Evolutionary conservation across 2,797 vertebrate species (phyloP), one percentile per base, ranked within the genome.

Genomic region (Trichosurus vulpecula): DNA sequence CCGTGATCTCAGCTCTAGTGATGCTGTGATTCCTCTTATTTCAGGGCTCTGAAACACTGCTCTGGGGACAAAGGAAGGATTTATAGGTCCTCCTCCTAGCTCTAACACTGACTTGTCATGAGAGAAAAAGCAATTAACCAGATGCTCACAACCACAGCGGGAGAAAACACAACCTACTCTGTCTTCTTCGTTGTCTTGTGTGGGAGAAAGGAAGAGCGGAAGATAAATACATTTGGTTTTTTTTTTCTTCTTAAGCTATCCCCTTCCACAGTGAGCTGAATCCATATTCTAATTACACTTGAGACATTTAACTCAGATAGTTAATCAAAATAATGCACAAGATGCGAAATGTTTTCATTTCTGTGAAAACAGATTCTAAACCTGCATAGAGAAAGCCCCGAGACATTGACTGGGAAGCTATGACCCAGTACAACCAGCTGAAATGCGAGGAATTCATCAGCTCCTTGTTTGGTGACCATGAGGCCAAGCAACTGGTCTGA

Each of bases 201-300:
- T 8, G 90, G 30, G 74, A 90, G 11, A 93, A 74, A 92, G 41
- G n/a, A 92, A 81, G 52, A 81, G 74, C n/a, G 2, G 27, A 4
- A 54, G 12, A 74, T 66, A 93, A 74, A 94, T 81, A 92, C 81
- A 52, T 54, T 51, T n/a, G 90, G 54, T 35, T 14, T 52, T 51
- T n/a, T 89, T 92, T 92, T 91, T 52, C 57, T 94, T 94, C 53
- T 81, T 93, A 55, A 94, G 54, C 52, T 61, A 94, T 47, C 91
- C 29, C 51, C 54, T 91, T 35, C 47, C 92, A 87, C 25, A 90
- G 61, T 91, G 47, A 94, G 6, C 29, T 55, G 19, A 92, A 95
- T 94, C 19, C 41, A 90, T 93, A 91, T 95, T 90, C 89, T 92
- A 90, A 90, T 92, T 95, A 95, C 12, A 92, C 74, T 91, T 93